Conservation (phyloP, 2,797 vertebrate species). For the Mus spretus region DNA sequence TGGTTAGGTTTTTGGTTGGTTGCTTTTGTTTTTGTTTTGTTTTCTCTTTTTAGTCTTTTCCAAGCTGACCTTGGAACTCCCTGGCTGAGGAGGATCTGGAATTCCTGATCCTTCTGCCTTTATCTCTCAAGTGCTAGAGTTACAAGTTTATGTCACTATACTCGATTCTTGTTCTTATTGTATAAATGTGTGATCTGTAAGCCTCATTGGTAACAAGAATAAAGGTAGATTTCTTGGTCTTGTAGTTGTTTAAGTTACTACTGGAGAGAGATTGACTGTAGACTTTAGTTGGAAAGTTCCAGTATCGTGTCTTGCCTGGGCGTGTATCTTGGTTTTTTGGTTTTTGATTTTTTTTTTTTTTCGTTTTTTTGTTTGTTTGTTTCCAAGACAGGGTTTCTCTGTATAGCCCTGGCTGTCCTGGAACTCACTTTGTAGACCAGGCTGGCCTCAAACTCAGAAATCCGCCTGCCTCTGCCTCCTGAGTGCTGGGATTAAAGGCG, state of each 20-base stretch:
- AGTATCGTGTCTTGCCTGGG: neutral
- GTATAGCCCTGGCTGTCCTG: too few species aligned
- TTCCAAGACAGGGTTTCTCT: too few species aligned
- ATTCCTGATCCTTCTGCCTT: neutral
- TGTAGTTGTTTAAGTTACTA: conserved; percentile 22
- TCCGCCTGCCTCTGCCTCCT: too few species aligned
- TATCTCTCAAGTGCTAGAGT: neutral
- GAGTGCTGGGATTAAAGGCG: too few species aligned
- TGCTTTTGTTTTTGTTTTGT: neutral
- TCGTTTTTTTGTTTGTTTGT: too few species aligned
- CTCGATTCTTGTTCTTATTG: neutral
- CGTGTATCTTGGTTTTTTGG: neutral
- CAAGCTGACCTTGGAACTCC: neutral
- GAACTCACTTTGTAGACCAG: too few species aligned
- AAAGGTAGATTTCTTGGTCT: conserved; percentile 35
- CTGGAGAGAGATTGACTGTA: neutral
- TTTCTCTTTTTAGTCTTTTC: neutral
- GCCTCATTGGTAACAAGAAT: neutral
- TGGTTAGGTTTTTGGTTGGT: neutral
- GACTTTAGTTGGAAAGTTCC: conserved; percentile 1
- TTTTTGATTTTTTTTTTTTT: too few species aligned
- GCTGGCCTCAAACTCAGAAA: too few species aligned
- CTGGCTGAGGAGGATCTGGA: neutral
- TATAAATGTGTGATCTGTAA: neutral
- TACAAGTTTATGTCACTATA: neutral